Evolutionary conservation across 2,113 vertebrate species (phyloP).

Genomic region (Pithys albifrons): DNA sequence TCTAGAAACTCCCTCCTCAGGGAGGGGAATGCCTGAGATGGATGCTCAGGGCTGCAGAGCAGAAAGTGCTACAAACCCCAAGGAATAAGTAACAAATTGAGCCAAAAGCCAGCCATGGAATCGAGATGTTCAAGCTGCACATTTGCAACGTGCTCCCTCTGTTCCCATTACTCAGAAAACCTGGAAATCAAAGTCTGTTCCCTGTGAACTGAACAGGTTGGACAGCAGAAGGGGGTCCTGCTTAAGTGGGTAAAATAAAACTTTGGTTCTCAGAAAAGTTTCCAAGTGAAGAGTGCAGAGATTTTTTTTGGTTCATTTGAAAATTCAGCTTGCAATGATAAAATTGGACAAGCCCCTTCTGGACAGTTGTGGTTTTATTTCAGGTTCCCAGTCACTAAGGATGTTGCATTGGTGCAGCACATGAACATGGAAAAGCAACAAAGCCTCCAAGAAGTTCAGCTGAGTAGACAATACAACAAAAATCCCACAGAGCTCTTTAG

Average conservation of each 20-base stretch:
- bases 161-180: not conserved
- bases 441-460: not conserved
- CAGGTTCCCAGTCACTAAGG: not conserved
- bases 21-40: not conserved
- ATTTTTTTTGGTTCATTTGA: not conserved
- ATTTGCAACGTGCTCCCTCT: not conserved
- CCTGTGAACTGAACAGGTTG: not conserved
- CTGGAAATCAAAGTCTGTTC: not conserved
- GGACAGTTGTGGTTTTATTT: not conserved
- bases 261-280: not conserved
- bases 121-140: not conserved
- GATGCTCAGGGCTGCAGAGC: not conserved
- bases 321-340: not conserved
- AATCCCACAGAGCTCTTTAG: not conserved
- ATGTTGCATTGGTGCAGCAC: not conserved
- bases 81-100: not conserved
- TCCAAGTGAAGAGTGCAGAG: not conserved
- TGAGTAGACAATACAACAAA: not conserved
- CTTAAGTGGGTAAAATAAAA: not conserved
- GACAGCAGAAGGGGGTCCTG: fast-evolving
- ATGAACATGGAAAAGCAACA: not conserved
- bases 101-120: not conserved
- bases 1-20: not conserved
- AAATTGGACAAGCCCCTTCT: not conserved
- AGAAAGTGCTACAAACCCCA: not conserved